Evolutionary conservation across 2,113 vertebrate genomes (phyloP).

Genomic region (Centropus unirufus): DNA sequence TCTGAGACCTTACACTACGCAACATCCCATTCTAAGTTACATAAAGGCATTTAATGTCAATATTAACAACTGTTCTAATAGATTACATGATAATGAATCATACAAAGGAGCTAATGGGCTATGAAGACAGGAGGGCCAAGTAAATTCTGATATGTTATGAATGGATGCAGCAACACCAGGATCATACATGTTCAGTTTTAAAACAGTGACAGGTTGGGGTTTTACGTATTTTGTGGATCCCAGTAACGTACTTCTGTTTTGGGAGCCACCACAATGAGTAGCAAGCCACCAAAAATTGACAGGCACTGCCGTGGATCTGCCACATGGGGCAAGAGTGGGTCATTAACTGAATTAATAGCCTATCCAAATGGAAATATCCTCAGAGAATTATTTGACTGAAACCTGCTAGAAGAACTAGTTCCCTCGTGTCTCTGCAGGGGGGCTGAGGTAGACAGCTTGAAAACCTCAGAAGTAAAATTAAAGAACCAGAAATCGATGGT

Average conservation of each 20-base stretch:
- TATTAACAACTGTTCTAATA: neutral
- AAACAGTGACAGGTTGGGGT: neutral
- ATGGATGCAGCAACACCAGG: neutral
- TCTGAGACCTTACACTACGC: neutral
- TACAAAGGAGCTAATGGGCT: neutral
- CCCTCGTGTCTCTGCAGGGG: neutral
- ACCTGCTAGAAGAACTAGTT: neutral
- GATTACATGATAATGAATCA: neutral
- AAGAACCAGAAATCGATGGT: neutral
- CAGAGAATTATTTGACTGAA: constrained; percentile 23
- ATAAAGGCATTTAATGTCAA: neutral
- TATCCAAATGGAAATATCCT: neutral
- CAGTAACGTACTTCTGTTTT: neutral
- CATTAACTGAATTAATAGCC: neutral
- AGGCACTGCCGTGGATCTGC: neutral
- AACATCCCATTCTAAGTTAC: neutral
- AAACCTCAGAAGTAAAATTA: neutral
- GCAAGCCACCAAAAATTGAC: neutral
- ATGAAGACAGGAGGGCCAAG: neutral
- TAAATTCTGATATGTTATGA: neutral
- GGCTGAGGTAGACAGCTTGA: neutral
- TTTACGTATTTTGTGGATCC: neutral
- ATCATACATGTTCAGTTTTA: neutral
- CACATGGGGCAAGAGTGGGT: neutral
- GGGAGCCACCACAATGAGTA: neutral